A percentile compares a stretch with the other conserved stretches of the same genome.
These are phyloP conservation scores for Nilaparvata lugens DNA, from an alignment of 1,140 invertebrate species.

Conservation along the genomic window DNA sequence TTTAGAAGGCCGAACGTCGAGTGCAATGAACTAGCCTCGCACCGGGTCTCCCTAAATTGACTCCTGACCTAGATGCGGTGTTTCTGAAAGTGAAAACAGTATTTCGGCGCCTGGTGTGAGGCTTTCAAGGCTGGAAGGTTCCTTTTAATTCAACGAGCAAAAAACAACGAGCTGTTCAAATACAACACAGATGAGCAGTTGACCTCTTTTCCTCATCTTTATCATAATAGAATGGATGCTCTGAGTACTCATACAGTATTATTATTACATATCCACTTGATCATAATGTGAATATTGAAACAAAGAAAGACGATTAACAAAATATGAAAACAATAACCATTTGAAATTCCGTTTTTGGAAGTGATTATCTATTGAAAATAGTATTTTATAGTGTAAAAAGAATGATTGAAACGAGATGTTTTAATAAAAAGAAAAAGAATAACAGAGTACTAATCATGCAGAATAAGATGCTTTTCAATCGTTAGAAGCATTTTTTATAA, in stretches of 20 bases:
- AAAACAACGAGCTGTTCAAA: not conserved
- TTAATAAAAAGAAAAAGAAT: too few relatives aligned
- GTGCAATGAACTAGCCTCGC: conserved; percentile 43
- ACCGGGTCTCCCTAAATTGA: conserved; percentile 40
- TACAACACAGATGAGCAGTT: not conserved
- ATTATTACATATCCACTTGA: not conserved
- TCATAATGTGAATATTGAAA: not conserved
- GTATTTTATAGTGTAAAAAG: too few relatives aligned
- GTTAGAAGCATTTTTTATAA: too few relatives aligned
- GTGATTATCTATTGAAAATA: too few relatives aligned
- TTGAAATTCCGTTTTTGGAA: too few relatives aligned
- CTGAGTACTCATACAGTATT: not conserved
- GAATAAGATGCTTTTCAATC: too few relatives aligned
- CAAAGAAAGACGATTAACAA: too few relatives aligned
- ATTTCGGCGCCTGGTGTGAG: conserved; percentile 26
- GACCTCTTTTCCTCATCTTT: not conserved
- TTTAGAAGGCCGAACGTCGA: conserved; percentile 32
- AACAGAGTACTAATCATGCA: too few relatives aligned
- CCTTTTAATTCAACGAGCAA: not conserved
- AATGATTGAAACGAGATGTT: too few relatives aligned
- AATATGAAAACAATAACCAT: too few relatives aligned
- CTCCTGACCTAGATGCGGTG: conserved; percentile 35
- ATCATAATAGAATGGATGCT: not conserved
- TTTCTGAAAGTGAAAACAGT: conserved; percentile 39
- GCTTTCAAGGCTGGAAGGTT: conserved; percentile 9